These are phyloP conservation scores for Nudaria mundana DNA, from an alignment of 2,888 invertebrate species.

Conservation along the genomic window DNA sequence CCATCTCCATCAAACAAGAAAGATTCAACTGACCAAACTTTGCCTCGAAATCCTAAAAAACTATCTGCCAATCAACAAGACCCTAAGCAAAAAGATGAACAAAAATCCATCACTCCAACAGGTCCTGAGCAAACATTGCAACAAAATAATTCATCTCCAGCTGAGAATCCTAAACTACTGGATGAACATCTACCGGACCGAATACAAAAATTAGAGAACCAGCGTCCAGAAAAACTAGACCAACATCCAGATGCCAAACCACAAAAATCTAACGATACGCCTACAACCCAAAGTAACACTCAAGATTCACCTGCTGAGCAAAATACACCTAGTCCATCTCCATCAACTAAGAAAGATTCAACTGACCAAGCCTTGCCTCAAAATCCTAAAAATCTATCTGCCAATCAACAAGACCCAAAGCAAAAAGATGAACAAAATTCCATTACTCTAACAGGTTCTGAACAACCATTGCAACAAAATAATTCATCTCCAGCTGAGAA, in stretches of 20 bases:
- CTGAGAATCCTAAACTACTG: background rate
- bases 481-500: background rate
- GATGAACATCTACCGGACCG: background rate
- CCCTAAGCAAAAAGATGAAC: background rate
- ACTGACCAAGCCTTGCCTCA: constrained; percentile 3
- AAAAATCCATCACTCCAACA: background rate
- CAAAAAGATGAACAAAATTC: background rate
- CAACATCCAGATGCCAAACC: background rate
- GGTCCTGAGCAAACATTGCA: background rate
- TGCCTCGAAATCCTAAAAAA: no score
- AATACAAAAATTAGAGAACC: background rate
- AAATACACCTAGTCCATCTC: constrained; percentile 5
- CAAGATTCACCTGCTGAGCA: constrained; percentile 4
- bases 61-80: no score
- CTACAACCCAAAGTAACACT: background rate
- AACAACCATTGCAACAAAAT: background rate
- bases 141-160: background rate
- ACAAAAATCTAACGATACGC: background rate
- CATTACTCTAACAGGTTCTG: background rate
- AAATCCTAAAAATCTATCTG: no score
- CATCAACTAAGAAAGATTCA: constrained; percentile 17
- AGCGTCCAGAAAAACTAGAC: background rate
- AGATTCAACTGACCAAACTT: constrained; percentile 7
- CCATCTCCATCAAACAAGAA: constrained; percentile 15
- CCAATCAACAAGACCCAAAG: no score